Evolutionary conservation across 2,113 vertebrate species (phyloP).

Genomic region (Planiliza haematocheilus): DNA sequence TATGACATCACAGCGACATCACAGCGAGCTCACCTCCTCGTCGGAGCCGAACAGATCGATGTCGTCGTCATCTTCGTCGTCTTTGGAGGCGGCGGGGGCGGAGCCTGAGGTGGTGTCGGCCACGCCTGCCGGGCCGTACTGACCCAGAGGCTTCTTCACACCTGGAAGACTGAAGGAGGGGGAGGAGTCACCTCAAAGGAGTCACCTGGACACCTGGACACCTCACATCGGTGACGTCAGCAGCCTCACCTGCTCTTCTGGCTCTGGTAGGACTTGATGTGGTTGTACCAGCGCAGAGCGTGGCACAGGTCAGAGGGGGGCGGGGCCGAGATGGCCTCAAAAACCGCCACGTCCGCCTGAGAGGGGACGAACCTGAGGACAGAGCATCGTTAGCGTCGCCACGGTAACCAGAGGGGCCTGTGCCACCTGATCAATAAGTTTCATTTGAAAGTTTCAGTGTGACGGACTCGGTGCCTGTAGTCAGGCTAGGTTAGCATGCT

Average conservation of each 20-base stretch:
- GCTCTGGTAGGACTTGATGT: conserved; percentile 93
- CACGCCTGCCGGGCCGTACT: conserved; percentile 91
- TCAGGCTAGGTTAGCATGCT: too few relatives aligned
- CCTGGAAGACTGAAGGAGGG: conserved; percentile 88
- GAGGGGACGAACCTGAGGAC: conserved; percentile 92
- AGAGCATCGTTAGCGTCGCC: background rate
- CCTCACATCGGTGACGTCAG: background rate
- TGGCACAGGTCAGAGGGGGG: conserved; percentile 90
- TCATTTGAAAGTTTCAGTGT: too few relatives aligned
- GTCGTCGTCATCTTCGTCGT: conserved; percentile 88
- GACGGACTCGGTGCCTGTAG: too few relatives aligned
- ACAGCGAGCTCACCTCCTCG: conserved; percentile 86
- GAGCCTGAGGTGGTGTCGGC: conserved; percentile 87
- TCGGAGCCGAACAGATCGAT: conserved; percentile 98
- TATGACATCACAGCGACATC: background rate
- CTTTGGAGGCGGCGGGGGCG: conserved; percentile 68
- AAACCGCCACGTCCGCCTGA: conserved; percentile 94
- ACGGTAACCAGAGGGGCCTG: background rate
- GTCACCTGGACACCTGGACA: too few relatives aligned
- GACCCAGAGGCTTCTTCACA: conserved; percentile 94
- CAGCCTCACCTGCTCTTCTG: conserved; percentile 92
- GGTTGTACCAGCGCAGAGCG: conserved; percentile 96
- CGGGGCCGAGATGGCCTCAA: conserved; percentile 87
- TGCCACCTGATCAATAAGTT: too few relatives aligned
- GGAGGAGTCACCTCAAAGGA: background rate